Percentiles rank a stretch among this genome's conserved stretches.
These are phyloP conservation scores for Hedychridium roseum DNA, from an alignment of 2,888 invertebrate genomes.

Conservation along the genomic window DNA sequence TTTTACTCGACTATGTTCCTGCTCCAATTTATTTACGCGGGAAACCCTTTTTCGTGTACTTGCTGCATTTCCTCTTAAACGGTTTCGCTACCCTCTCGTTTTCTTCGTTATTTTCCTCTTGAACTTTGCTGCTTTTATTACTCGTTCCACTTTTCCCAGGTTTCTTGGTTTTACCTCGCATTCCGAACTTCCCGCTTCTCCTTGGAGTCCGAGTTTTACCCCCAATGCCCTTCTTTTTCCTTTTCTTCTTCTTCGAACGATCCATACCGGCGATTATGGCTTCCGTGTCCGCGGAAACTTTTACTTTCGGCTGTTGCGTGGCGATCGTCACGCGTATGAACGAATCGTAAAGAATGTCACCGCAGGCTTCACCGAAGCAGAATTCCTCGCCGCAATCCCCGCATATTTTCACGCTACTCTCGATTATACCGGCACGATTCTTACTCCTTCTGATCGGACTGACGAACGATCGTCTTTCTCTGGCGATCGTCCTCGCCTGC, in stretches of 20 bases:
- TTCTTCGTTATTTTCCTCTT: constrained; percentile 63
- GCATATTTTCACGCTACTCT: constrained; percentile 79
- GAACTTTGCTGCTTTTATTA: constrained; percentile 14
- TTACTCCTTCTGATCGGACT: constrained; percentile 80
- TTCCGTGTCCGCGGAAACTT: constrained; percentile 58
- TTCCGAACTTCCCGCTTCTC: constrained; percentile 53
- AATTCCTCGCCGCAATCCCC: constrained; percentile 86
- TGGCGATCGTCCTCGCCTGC: constrained; percentile 75
- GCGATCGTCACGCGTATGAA: constrained; percentile 64
- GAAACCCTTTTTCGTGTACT: constrained; percentile 40
- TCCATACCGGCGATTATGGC: constrained; percentile 58
- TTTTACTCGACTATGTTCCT: too few relatives aligned
- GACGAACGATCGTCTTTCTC: constrained; percentile 73
- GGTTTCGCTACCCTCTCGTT: constrained; percentile 54
- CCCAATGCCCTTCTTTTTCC: constrained; percentile 47
- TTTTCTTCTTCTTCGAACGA: constrained; percentile 44
- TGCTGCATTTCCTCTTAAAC: constrained; percentile 55
- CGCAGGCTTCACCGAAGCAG: constrained; percentile 71
- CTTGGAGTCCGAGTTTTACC: constrained; percentile 62
- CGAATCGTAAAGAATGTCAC: constrained; percentile 68
- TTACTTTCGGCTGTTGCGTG: constrained; percentile 48
- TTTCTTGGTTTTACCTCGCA: constrained; percentile 36
- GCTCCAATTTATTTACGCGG: constrained; percentile 31
- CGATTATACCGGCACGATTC: constrained; percentile 83
- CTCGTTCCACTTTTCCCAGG: constrained; percentile 44